Evolutionary conservation across 2,113 vertebrate species (phyloP), one percentile per base, ranked within the genome.

Genomic region (Leptosomus discolor): DNA sequence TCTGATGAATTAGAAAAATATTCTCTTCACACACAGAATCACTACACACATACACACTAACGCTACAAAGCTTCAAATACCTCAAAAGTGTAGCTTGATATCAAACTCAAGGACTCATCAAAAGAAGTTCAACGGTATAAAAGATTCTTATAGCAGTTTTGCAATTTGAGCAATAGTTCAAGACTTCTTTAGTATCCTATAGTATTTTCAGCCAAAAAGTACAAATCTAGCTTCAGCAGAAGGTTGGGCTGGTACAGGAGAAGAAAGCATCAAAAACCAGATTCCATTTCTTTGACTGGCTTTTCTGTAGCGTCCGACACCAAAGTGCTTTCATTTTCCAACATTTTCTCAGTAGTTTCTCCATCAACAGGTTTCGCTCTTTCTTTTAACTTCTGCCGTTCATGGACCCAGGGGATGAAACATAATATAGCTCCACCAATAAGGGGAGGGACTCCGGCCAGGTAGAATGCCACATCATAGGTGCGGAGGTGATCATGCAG

Each of bases 401-500:
- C 97, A 3, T 99, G 99, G 85, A 99, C 98, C 99, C 99, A 99
- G 8, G 99, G 99, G 56, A 99, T 99, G 57, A 98, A 94, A 56
- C 99, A 99, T 19, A 99, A 96, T 76, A 99, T 68, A 12, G 97
- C 94, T 34, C 99, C 99, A 1, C 99, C 99, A 23, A 99, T 60
- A n/a, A 99, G 96, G 4, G 99, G 99, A 9, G 99, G 99, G 80
- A 99, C 97, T 4, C 99, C 99, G 1, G 99, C 99, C 92, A 99
- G 98, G 98, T 99, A 99, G 97, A 99, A 99, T 1, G 99, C 99
- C 84, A 98, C 92, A 4, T 99, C 92, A 1, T 99, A 99, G 94
- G 83, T 98, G 15, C 98, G 98, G 11, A 99, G 98, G 22, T 97
- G 96, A 94, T 99, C 99, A 36, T 96, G 98, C 81, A 99, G 98